Base-by-base conservation (phyloP, 2,888 invertebrate genomes). In the Drosophila borborema region DNA sequence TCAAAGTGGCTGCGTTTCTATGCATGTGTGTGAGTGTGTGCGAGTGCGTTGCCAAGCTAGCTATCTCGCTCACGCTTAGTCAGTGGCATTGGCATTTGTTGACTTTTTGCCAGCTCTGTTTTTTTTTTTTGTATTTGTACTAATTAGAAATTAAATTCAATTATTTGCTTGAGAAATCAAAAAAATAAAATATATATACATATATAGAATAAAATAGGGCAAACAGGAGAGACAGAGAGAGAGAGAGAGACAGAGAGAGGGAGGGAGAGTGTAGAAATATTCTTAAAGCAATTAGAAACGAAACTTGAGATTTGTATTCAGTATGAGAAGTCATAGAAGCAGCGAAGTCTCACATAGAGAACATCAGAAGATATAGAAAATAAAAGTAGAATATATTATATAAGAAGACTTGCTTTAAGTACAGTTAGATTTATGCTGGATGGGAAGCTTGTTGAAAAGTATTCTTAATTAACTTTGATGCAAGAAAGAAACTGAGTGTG, bases 121-220 rank as follows among this genome's bases (percentile, higher is more conserved):
- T 79, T 28, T 28, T 28, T 28, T 28, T 28, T 28, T 28, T 6
- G 5, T 69, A 36, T 46, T 70, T 64, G 69, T 82, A 76, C 84
- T 81, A 82, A 82, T 82, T 86, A 86, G 84, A 90, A 88, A 86
- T 81, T 81, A 81, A 90, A 90, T 90, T 90, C 79, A 90, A 86
- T 86, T 86, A 86, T 86, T 90, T 90, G 86, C 90, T 64, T 86
- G 86, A 86, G 86, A 86, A 86, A 86, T 90, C 86, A 81, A 80
- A 80, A 74, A 79, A 71, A 28, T 28, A 6, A 28, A 6, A 28
- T 28, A 6, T 28, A 28, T 46, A 23, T 14, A 46, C 6, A 14
- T 20, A 56, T 48, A 14, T 14, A 20, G 14, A 14, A 56, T 56
- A 60, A 51, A 36, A 41, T 18, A 43, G 64, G 56, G 54, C 61